phyloP scores from a whole-genome alignment of 1,140 invertebrate genomes.

The Frieseomelitta varia region DNA sequence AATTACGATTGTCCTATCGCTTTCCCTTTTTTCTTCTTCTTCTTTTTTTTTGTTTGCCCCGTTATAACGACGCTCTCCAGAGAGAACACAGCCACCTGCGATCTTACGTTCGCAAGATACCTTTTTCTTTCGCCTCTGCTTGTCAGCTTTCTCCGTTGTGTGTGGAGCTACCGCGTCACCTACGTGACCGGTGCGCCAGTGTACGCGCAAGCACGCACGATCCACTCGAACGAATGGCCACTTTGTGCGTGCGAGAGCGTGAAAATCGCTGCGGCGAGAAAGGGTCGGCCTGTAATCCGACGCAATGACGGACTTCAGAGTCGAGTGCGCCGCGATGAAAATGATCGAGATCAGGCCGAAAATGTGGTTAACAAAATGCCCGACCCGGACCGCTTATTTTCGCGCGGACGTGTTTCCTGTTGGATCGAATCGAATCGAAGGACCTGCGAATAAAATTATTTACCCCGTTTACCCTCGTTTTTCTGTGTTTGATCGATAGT shows the following conservation, averaged over 20 bases:
- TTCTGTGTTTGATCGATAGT: constrained; percentile 7
- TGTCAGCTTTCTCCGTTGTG: constrained; percentile 4
- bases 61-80: not conserved
- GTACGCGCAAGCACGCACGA: constrained; percentile 35
- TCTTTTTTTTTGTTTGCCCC: not conserved
- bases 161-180: constrained; percentile 37
- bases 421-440: not conserved
- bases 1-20: constrained; percentile 7
- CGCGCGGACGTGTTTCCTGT: not conserved
- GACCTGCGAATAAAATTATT: constrained; percentile 10
- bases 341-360: constrained; percentile 37
- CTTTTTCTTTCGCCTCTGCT: constrained; percentile 10
- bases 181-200: not conserved
- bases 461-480: not conserved
- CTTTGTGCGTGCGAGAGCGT: constrained; percentile 63
- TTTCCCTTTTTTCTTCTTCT: too few species aligned
- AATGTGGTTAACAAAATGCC: constrained; percentile 18
- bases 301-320: constrained; percentile 53
- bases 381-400: not conserved
- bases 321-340: constrained; percentile 52
- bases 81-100: constrained; percentile 12
- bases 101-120: not conserved
- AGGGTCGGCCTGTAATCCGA: constrained; percentile 59
- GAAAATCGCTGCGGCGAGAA: constrained; percentile 63
- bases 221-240: constrained; percentile 44